These are phyloP conservation scores for Luehdorfia chinensis DNA, from an alignment of 1,140 invertebrate genomes.

Conservation along the genomic window DNA sequence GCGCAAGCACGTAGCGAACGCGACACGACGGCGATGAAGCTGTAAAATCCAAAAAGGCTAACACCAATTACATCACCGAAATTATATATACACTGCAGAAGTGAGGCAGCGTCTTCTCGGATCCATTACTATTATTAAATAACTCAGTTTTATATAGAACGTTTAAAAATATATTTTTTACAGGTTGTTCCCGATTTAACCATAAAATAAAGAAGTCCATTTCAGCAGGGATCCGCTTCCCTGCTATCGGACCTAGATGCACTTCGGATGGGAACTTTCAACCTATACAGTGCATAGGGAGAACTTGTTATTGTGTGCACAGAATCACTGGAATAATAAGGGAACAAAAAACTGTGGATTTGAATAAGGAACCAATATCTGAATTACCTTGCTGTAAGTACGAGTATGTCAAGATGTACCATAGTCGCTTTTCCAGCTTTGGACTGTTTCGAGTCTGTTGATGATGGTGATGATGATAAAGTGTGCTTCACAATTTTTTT, in stretches of 20 bases:
- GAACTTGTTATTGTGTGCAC: constrained; percentile 77
- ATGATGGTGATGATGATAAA: not conserved
- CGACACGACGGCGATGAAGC: too few species aligned
- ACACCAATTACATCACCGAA: too few species aligned
- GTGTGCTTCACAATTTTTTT: too few species aligned
- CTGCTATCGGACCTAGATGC: constrained; percentile 66
- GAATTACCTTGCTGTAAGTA: constrained; percentile 78
- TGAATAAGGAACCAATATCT: constrained; percentile 54
- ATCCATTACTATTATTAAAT: too few species aligned
- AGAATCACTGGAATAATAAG: constrained; percentile 60
- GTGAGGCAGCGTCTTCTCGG: too few species aligned
- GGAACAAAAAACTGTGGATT: constrained; percentile 40
- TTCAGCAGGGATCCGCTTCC: constrained; percentile 25
- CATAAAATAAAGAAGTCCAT: constrained; percentile 46
- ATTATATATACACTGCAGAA: too few species aligned
- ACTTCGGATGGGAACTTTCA: constrained; percentile 77
- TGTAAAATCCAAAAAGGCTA: too few species aligned
- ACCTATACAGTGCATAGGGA: constrained; percentile 75
- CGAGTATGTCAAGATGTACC: too few species aligned
- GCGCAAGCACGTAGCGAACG: too few species aligned
- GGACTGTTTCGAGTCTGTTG: not conserved
- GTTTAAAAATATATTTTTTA: constrained; percentile 21
- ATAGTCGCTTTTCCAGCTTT: too few species aligned
- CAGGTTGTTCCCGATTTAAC: constrained; percentile 73
- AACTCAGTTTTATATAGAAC: too few species aligned